Evolutionary conservation across 2,888 invertebrate genomes (phyloP).

Genomic region (Criorhina ranunculi): DNA sequence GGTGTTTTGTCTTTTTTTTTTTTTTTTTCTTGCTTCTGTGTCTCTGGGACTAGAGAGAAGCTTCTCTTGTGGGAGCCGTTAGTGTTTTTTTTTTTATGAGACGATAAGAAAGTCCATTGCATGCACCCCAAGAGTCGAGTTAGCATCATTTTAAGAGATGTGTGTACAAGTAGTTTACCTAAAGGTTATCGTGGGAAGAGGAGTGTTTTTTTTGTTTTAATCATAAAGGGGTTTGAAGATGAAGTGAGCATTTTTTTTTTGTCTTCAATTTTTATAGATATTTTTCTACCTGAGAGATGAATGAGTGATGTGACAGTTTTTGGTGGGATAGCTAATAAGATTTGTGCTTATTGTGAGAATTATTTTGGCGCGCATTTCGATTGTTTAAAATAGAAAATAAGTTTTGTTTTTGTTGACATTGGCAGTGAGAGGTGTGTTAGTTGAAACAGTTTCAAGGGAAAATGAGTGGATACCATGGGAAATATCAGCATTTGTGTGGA

Average conservation of each 20-base stretch:
- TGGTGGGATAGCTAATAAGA: background rate
- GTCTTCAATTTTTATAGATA: background rate
- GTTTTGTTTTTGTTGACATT: too few relatives aligned
- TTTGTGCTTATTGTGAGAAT: background rate
- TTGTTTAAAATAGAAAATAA: background rate
- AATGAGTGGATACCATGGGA: background rate
- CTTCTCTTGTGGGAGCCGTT: conserved; percentile 8
- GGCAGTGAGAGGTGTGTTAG: background rate
- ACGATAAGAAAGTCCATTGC: conserved; percentile 58
- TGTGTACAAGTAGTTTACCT: conserved; percentile 14
- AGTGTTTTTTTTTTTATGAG: conserved; percentile 19
- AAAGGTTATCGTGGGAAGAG: conserved; percentile 63
- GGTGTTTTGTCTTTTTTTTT: conserved; percentile 12
- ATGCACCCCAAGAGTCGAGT: conserved; percentile 11
- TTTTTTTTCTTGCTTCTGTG: conserved; percentile 2
- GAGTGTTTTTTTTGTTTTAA: conserved; percentile 18
- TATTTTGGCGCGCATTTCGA: background rate
- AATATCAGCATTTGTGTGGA: background rate
- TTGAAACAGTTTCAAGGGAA: background rate
- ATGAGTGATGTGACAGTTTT: background rate
- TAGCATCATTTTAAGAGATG: conserved; percentile 32
- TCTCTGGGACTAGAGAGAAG: background rate
- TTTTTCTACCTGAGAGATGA: background rate
- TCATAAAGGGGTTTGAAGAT: background rate
- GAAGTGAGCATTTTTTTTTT: background rate